Evolutionary conservation across 2,888 invertebrate genomes (phyloP), one percentile per base, ranked within the genome.

Genomic region (Tetramorium bicarinatum): DNA sequence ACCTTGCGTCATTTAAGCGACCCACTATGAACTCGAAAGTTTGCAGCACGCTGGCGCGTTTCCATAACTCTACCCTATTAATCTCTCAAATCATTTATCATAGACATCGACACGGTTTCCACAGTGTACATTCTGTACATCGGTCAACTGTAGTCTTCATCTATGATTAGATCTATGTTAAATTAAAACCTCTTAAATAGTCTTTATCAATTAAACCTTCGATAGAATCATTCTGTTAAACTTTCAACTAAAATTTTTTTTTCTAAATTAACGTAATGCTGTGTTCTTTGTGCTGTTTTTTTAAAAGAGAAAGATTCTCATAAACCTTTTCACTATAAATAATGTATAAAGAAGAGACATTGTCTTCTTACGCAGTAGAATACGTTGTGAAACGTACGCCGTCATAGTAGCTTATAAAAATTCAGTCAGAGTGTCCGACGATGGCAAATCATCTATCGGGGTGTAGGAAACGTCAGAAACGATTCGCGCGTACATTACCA

Each of bases 401-500:
- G 11, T 2, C 21, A 25, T 2, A 9, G 7, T 7, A 13, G 11
- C 21, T 13, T 21, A 49, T 71, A 61, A 80, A 80, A 71, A 80
- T 71, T 80, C 38, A 25, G 25, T 34, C 59, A 49, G 13, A 59
- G 21, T 8, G 34, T 59, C 47, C 38, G 52, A 18, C 54, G 59
- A 15, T 77, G 41, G 56, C 44, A 21, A 76, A 69, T 77, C 59
- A 66, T 85, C 79, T 81, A 82, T 77, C 71, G 61, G 52, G 81
- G 74, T 69, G 79, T 83, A 84, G 87, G 85, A 86, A 87, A 82
- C 84, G 88, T 67, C 90, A 91, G 91, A 83, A 85, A 86, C 85
- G 85, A 85, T 83, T 88, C 88, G 86, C 85, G 88, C 88, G 88
- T 91, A 91, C 92, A 92, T 93, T 92, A 92, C 86, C 86, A 87